phyloP scores from a whole-genome alignment of 2,113 vertebrate species.

The Chamaetylas fuelleborni region DNA sequence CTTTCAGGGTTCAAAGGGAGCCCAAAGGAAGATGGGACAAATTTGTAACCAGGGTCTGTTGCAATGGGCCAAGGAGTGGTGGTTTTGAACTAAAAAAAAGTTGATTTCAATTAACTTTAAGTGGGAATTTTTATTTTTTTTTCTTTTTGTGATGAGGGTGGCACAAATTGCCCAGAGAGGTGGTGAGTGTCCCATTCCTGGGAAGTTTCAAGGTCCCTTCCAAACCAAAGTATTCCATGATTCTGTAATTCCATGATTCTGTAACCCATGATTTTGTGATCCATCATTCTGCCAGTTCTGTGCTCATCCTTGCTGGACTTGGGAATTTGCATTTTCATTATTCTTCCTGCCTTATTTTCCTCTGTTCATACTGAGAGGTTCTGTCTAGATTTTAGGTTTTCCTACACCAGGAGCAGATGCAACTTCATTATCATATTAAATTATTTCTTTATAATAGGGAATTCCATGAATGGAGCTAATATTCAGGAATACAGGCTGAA shows the following conservation, averaged over 20 bases:
- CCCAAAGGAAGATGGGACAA: not conserved
- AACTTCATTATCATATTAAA: not conserved
- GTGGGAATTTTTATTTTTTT: not conserved
- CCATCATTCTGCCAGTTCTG: not conserved
- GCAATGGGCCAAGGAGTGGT: not conserved
- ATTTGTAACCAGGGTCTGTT: not conserved
- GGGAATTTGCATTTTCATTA: not conserved
- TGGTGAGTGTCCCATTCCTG: no score
- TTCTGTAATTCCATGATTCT: no score
- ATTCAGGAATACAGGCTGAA: not conserved
- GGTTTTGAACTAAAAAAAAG: not conserved
- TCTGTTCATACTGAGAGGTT: accelerated
- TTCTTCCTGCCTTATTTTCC: not conserved
- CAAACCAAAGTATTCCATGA: not conserved
- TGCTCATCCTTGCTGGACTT: not conserved
- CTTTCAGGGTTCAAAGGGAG: not conserved
- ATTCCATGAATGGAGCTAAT: not conserved
- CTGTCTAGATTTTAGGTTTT: not conserved
- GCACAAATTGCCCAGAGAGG: no score
- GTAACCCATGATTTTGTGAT: no score
- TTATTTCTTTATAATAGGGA: accelerated
- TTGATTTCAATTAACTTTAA: not conserved
- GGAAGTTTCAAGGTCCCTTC: not conserved
- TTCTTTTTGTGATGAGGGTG: no score
- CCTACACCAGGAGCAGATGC: not conserved